Base-by-base conservation (phyloP, 2,113 vertebrate species). In the Sakesphorus luctuosus region DNA sequence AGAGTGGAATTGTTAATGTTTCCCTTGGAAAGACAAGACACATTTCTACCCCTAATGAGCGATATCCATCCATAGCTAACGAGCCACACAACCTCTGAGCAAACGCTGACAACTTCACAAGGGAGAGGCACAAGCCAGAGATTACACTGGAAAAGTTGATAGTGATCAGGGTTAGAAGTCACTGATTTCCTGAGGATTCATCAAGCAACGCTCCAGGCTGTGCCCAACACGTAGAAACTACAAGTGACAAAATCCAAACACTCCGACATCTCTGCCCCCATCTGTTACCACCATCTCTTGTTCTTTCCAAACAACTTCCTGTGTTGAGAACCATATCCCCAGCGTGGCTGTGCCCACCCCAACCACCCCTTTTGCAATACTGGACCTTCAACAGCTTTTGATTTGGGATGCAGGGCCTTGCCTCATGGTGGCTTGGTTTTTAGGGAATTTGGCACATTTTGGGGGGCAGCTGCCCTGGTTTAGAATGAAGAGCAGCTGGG, bases 1-100 rank as follows among this genome's bases (percentile, higher is more conserved):
- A 86, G 84, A 80, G 63, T 16, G 29, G 71, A 96, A 89, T 85
- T 55, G 75, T 69, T 95, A 94, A 96, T 74, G 90, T 56, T 86
- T 90, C 63, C 87, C 77, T 93, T 25, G 9, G 94, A 94, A 94
- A 94, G 94, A 84, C n/a, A 95, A 94, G 91, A 72, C 0, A 3
- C 66, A 46, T 76, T 87, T 79, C 91, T 38, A 24, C 62, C 89
- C 79, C 93, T 96, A 95, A 96, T 3, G 18, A 95, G 93, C 3
- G 23, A 91, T 36, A 95, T 62, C 68, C 58, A 79, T 94, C 95
- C 77, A 19, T 1, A 47, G 90, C 92, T 97, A 96, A 97, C 79
- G 86, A 95, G 96, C 36, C 76, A 44, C 35, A 49, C 52, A 68
- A 84, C 59, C 92, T 89, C 75, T 7, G 31, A 79, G 92, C 23